phyloP scores from a whole-genome alignment of 2,888 invertebrate genomes.

The Eupithecia tripunctaria region DNA sequence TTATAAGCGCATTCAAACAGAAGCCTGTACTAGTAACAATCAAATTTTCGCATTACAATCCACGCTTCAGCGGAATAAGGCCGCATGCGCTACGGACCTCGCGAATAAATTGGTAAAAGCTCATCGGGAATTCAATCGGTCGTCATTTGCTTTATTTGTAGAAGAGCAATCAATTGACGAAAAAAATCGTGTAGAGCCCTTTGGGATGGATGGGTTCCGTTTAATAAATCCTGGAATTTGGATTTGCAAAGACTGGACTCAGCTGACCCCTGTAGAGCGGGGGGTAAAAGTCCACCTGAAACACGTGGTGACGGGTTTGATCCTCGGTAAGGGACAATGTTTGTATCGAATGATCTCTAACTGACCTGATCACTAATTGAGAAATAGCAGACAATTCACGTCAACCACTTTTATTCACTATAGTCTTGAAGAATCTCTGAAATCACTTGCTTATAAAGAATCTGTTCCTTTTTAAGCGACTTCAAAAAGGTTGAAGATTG shows the following conservation, averaged over 20 bases:
- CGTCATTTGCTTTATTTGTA: constrained; percentile 77
- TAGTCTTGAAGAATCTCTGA: too few species aligned
- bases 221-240: background rate
- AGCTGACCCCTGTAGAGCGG: background rate
- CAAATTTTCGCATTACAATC: constrained; percentile 21
- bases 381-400: too few species aligned
- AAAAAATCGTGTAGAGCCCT: constrained; percentile 56
- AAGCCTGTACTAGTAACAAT: constrained; percentile 16
- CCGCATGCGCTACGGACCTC: constrained; percentile 25
- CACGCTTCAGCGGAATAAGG: constrained; percentile 15
- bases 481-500: too few species aligned
- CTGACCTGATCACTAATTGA: too few species aligned
- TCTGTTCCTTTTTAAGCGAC: too few species aligned
- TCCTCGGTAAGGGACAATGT: too few species aligned
- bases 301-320: too few species aligned
- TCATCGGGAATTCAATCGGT: constrained; percentile 78
- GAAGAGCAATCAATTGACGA: constrained; percentile 76
- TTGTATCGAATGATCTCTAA: too few species aligned
- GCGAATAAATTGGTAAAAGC: constrained; percentile 68
- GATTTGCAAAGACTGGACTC: background rate
- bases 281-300: too few species aligned
- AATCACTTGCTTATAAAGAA: too few species aligned
- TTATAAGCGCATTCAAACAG: constrained; percentile 4
- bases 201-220: constrained; percentile 1
- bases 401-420: too few species aligned